Evolutionary conservation across 2,888 invertebrate species (phyloP).

Genomic region (Drosophila siamana): DNA sequence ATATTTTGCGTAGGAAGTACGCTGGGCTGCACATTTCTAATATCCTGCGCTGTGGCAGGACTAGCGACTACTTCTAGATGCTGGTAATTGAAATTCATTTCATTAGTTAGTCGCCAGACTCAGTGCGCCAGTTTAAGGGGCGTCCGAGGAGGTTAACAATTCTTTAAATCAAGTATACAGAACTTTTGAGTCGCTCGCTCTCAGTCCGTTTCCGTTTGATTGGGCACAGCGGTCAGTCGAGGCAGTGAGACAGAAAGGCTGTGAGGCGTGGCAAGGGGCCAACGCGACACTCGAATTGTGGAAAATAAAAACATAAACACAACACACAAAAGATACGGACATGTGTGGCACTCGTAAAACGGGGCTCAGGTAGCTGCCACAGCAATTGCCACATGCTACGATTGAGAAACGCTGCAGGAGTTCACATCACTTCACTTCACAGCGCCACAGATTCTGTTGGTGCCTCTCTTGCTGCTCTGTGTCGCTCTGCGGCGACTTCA

Average conservation of each 20-base stretch:
- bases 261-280: conserved; percentile 58
- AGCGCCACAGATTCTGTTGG: neutral
- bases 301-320: conserved; percentile 26
- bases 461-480: neutral
- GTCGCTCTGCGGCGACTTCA: conserved; percentile 67
- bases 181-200: conserved; percentile 17
- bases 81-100: conserved; percentile 74
- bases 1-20: conserved; percentile 73
- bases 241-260: conserved; percentile 11
- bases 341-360: conserved; percentile 62
- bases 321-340: conserved; percentile 5
- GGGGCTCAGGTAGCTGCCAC: conserved; percentile 45
- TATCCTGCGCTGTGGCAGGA: conserved; percentile 61
- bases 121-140: neutral
- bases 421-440: conserved; percentile 31
- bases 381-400: conserved; percentile 79
- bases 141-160: neutral
- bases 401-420: conserved; percentile 74
- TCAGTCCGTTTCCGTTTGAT: neutral
- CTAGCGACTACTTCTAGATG: conserved; percentile 22
- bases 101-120: conserved; percentile 42
- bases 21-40: conserved; percentile 77
- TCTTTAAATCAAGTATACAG: conserved; percentile 30
- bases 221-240: too few relatives aligned
- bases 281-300: conserved; percentile 7